These are phyloP conservation scores for Xenopus laevis DNA, from an alignment of 2,113 vertebrate genomes.

Conservation along the genomic window DNA sequence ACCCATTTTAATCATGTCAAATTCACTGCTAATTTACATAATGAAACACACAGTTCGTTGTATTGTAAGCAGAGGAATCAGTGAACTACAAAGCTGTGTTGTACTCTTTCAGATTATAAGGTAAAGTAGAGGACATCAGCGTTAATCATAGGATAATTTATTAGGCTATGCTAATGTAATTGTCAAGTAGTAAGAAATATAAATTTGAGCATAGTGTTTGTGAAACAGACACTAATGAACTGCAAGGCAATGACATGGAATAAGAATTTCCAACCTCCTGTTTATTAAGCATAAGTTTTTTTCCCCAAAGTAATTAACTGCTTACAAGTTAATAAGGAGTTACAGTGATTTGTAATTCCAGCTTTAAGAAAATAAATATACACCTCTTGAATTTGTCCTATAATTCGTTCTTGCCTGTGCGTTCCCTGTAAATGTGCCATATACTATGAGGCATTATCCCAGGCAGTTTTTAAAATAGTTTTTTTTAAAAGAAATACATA, in stretches of 20 bases:
- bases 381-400: constrained; percentile 6
- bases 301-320: constrained; percentile 34
- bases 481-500: too few species aligned
- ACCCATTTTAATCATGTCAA: constrained; percentile 73
- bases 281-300: constrained; percentile 37
- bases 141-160: constrained; percentile 63
- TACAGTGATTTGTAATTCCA: constrained; percentile 42
- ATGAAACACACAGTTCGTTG: constrained; percentile 64
- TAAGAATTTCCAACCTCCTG: constrained; percentile 39
- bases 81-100: constrained; percentile 63
- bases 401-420: too few species aligned
- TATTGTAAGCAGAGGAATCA: constrained; percentile 54
- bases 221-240: constrained; percentile 40
- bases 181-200: constrained; percentile 59
- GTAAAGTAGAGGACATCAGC: constrained; percentile 60
- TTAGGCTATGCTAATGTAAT: constrained; percentile 63
- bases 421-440: too few species aligned
- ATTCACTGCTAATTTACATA: constrained; percentile 68
- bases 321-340: constrained; percentile 44
- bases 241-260: constrained; percentile 32
- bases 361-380: constrained; percentile 41
- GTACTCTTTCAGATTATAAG: constrained; percentile 63
- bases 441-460: too few species aligned
- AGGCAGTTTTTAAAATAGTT: too few species aligned
- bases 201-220: constrained; percentile 45